Percentiles rank a stretch among this genome's conserved stretches.
These are phyloP conservation scores for Lepisosteus oculatus DNA, from an alignment of 2,113 vertebrate genomes.

Conservation along the genomic window DNA sequence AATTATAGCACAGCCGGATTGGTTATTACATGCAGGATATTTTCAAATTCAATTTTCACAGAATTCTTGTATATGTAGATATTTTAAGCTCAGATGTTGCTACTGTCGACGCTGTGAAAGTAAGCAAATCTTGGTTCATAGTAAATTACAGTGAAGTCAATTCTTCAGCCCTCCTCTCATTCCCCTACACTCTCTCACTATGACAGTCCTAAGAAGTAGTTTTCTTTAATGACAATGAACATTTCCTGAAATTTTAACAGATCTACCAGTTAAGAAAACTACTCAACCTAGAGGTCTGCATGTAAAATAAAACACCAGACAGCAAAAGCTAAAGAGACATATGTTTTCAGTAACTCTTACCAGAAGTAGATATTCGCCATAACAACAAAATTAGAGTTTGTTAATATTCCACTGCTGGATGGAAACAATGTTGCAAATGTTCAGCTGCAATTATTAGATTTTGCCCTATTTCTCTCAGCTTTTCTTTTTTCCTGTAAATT, in stretches of 20 bases:
- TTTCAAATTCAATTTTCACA: constrained; percentile 3
- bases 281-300: too few relatives aligned
- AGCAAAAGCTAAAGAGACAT: not conserved
- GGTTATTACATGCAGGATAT: constrained; percentile 8
- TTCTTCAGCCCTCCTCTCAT: constrained; percentile 27
- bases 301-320: too few relatives aligned
- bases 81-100: not conserved
- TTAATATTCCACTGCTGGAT: too few relatives aligned
- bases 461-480: constrained; percentile 16
- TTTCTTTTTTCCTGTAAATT: constrained; percentile 26
- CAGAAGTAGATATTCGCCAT: too few relatives aligned
- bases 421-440: not conserved
- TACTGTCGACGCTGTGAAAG: not conserved
- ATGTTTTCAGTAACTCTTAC: not conserved
- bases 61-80: not conserved
- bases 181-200: constrained; percentile 7
- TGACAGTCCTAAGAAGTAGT: too few relatives aligned
- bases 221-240: too few relatives aligned
- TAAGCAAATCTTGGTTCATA: not conserved
- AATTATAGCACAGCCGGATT: not conserved
- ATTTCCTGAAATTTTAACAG: too few relatives aligned
- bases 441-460: not conserved
- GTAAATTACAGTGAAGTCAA: not conserved
- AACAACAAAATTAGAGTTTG: too few relatives aligned
- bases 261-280: too few relatives aligned